phyloP scores from a whole-genome alignment of 2,888 invertebrate genomes.

The Rhopalosiphum nymphaeae region DNA sequence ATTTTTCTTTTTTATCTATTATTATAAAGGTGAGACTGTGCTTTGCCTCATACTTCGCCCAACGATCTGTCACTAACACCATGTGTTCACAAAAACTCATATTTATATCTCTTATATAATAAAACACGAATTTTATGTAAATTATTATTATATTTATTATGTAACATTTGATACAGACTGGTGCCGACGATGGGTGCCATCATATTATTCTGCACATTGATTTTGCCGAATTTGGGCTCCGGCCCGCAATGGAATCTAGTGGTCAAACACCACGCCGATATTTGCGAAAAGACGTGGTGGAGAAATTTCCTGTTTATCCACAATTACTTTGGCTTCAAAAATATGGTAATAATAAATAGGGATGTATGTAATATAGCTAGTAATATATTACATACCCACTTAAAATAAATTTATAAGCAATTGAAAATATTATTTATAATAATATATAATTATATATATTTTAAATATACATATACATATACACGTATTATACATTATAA shows the following conservation, averaged over 20 bases:
- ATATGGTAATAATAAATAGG: conserved; percentile 71
- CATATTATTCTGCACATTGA: conserved; percentile 75
- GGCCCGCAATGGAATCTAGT: conserved; percentile 76
- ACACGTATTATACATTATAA: no score
- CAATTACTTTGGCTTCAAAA: conserved; percentile 75
- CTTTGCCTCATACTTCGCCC: background rate
- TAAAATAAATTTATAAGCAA: background rate
- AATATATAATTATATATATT: no score
- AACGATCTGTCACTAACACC: background rate
- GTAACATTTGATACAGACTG: conserved; percentile 70
- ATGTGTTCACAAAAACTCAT: background rate
- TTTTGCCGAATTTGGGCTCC: conserved; percentile 73
- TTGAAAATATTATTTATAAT: no score
- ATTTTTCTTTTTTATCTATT: background rate
- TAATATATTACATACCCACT: background rate
- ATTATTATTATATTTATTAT: background rate
- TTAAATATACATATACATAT: no score
- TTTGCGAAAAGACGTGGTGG: conserved; percentile 75
- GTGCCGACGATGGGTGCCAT: conserved; percentile 73
- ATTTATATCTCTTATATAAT: background rate
- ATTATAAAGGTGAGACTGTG: background rate
- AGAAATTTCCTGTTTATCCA: conserved; percentile 75
- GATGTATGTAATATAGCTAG: background rate
- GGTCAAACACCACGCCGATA: conserved; percentile 73
- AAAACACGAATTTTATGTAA: background rate